phyloP scores from a whole-genome alignment of 2,888 invertebrate genomes.

The Pristionchus japonicus region DNA sequence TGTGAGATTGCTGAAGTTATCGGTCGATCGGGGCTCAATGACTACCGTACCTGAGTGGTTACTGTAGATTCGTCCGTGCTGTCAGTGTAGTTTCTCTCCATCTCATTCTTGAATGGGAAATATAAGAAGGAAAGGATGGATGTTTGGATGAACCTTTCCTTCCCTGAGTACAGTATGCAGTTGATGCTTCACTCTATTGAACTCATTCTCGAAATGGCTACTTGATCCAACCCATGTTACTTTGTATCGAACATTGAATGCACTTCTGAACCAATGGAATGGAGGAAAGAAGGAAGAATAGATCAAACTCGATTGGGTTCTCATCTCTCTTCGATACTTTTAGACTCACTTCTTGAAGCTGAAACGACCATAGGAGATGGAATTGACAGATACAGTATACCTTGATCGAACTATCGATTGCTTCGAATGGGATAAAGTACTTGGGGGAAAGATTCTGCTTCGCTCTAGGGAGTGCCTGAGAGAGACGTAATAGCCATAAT shows the following conservation, averaged over 20 bases:
- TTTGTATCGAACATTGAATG: conserved; percentile 30
- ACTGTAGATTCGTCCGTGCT: neutral
- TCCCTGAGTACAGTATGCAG: conserved; percentile 16
- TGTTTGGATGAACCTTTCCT: neutral
- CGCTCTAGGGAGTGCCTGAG: neutral
- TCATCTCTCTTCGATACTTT: conserved; percentile 11
- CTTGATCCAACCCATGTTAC: conserved; percentile 13
- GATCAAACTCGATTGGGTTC: conserved; percentile 24
- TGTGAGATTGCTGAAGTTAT: neutral
- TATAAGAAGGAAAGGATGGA: too few species aligned
- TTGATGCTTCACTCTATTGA: neutral
- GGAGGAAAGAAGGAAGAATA: too few species aligned
- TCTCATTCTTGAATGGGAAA: neutral
- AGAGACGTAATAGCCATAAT: too few species aligned
- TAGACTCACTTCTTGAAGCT: conserved; percentile 29
- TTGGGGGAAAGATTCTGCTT: conserved; percentile 30
- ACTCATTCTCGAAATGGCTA: neutral
- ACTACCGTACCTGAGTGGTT: neutral
- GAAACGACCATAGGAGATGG: neutral
- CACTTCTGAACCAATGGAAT: neutral
- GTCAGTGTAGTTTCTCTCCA: conserved; percentile 6
- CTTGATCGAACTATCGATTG: conserved; percentile 8
- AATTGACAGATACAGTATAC: neutral
- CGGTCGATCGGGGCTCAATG: neutral
- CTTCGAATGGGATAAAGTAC: conserved; percentile 26